Evolutionary conservation across 1,140 invertebrate genomes (phyloP).

Genomic region (Trigoniulus corallinus): DNA sequence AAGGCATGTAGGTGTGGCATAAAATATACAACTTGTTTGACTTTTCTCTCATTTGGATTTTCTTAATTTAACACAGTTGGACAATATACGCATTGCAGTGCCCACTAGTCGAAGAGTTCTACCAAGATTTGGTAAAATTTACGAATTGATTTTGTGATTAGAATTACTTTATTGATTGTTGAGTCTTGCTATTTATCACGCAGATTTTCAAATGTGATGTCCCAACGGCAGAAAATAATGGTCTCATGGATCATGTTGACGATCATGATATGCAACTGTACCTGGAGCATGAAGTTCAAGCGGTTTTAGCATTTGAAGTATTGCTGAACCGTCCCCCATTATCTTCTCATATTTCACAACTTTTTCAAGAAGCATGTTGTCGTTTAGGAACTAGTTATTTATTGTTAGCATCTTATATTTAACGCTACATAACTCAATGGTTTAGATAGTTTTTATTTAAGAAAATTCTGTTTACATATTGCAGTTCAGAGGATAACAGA

Average conservation of each 20-base stretch:
- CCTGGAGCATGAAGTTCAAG: slow-evolving; percentile 43
- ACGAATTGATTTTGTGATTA: neutral
- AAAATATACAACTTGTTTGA: neutral
- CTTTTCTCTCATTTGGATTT: neutral
- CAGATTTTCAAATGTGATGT: neutral
- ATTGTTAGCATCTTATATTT: slow-evolving; percentile 42
- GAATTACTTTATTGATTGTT: neutral
- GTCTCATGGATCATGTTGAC: slow-evolving; percentile 28
- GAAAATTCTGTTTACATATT: neutral
- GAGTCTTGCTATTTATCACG: neutral
- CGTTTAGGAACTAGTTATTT: slow-evolving; percentile 38
- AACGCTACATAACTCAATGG: slow-evolving; percentile 19
- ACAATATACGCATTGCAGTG: slow-evolving; percentile 21
- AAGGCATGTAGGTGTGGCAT: neutral
- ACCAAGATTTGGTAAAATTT: slow-evolving; percentile 11
- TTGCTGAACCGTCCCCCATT: neutral
- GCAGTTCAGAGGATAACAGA: neutral
- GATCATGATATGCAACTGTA: slow-evolving; percentile 45
- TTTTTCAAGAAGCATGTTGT: slow-evolving; percentile 40
- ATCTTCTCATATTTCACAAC: slow-evolving; percentile 14
- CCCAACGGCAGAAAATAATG: neutral
- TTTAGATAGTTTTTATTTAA: neutral
- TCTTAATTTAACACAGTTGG: slow-evolving; percentile 7
- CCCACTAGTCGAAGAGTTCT: slow-evolving; percentile 15
- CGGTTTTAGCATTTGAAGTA: slow-evolving; percentile 2